Percentiles rank a stretch among this genome's conserved stretches.
Evolutionary conservation across 1,140 invertebrate species (phyloP).

Genomic region (Ericerus pela): DNA sequence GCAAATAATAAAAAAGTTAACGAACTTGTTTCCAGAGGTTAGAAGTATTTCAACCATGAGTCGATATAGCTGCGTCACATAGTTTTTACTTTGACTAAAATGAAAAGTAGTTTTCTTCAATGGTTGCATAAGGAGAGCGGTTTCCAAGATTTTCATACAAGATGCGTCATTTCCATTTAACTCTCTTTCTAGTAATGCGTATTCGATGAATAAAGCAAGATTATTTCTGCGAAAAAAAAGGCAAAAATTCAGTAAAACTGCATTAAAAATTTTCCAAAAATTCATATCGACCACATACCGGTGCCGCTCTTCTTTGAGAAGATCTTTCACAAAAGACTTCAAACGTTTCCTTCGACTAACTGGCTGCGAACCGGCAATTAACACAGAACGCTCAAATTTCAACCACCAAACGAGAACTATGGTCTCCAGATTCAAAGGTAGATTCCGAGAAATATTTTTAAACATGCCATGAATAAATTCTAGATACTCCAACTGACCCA

Average conservation of each 20-base stretch:
- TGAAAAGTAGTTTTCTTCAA: slow-evolving; percentile 36
- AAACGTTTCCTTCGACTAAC: slow-evolving; percentile 19
- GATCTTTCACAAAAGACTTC: slow-evolving; percentile 36
- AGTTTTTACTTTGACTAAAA: slow-evolving; percentile 30
- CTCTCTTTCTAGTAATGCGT: slow-evolving; percentile 44
- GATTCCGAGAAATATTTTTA: slow-evolving; percentile 29
- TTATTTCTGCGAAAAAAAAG: slow-evolving; percentile 14
- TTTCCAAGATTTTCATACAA: slow-evolving; percentile 14
- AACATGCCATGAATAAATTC: slow-evolving; percentile 34
- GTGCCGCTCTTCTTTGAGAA: slow-evolving; percentile 38
- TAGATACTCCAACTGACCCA: slow-evolving; percentile 42
- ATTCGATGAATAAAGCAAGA: slow-evolving; percentile 36
- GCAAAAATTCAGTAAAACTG: slow-evolving; percentile 18
- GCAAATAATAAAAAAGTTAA: background rate
- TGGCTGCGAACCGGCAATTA: background rate
- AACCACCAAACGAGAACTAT: slow-evolving; percentile 43
- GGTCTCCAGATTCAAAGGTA: slow-evolving; percentile 27
- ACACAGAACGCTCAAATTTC: slow-evolving; percentile 35
- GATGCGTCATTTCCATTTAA: slow-evolving; percentile 32
- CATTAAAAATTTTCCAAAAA: slow-evolving; percentile 35
- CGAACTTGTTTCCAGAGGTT: background rate
- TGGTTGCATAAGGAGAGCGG: background rate
- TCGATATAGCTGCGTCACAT: slow-evolving; percentile 33
- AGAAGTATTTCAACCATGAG: slow-evolving; percentile 33
- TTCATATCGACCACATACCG: slow-evolving; percentile 3